A percentile compares a stretch with the other conserved stretches of the same genome.
phyloP scores from a whole-genome alignment of 2,888 invertebrate species.

The Bruchidius siliquastri region DNA sequence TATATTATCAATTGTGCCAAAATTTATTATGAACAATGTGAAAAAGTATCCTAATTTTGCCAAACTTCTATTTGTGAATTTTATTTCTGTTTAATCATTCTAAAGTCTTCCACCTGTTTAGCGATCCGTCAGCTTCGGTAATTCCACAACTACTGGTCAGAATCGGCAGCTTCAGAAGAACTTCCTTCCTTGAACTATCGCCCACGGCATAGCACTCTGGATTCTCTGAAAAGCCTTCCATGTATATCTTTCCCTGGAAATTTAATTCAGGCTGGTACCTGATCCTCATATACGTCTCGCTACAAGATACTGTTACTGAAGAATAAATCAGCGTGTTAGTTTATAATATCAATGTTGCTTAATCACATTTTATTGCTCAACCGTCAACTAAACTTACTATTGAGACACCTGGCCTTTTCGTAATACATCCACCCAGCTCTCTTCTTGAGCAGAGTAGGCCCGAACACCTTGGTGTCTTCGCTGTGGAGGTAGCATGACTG shows the following conservation, averaged over 20 bases:
- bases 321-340: constrained; percentile 1
- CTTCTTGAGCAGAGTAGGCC: constrained; percentile 63
- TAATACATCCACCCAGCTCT: constrained; percentile 64
- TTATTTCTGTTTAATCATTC: too few species aligned
- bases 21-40: too few species aligned
- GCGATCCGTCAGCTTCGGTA: constrained; percentile 49
- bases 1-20: too few species aligned
- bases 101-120: not conserved
- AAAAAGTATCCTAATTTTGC: too few species aligned
- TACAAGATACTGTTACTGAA: constrained; percentile 75
- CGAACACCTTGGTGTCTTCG: constrained; percentile 75
- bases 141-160: constrained; percentile 54
- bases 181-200: constrained; percentile 45
- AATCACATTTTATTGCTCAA: not conserved
- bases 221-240: constrained; percentile 68
- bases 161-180: constrained; percentile 58
- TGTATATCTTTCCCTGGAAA: constrained; percentile 74
- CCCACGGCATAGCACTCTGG: constrained; percentile 60
- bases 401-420: constrained; percentile 76
- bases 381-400: constrained; percentile 56
- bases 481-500: constrained; percentile 67
- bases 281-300: constrained; percentile 64
- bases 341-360: too few species aligned
- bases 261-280: constrained; percentile 58
- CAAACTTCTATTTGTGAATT: too few species aligned